These are phyloP conservation scores for Drosophila koepferae DNA, from an alignment of 2,888 invertebrate species.

Conservation along the genomic window DNA sequence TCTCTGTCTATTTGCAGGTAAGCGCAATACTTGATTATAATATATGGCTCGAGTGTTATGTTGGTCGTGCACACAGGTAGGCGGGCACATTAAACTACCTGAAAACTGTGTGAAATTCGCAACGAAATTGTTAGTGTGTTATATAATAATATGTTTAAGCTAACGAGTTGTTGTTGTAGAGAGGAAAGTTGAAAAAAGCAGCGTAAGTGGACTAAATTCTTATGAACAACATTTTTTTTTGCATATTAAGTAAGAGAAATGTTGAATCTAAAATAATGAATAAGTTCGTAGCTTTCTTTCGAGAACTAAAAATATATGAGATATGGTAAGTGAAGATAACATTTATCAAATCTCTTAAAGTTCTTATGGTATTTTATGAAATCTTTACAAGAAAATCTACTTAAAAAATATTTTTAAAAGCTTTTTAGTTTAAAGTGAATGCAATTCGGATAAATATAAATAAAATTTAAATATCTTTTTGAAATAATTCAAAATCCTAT, in stretches of 20 bases:
- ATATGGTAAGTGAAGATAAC: no score
- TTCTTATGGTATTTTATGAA: no score
- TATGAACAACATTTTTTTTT: neutral
- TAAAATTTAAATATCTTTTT: no score
- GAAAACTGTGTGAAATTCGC: constrained; percentile 3
- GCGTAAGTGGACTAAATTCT: neutral
- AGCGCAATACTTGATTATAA: constrained; percentile 52
- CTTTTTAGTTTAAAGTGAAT: no score
- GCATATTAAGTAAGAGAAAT: neutral
- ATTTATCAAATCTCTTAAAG: no score
- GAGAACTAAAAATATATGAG: no score
- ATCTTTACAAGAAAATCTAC: no score
- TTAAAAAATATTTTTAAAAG: no score
- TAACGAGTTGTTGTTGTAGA: neutral
- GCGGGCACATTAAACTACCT: constrained; percentile 1
- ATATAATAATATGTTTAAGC: neutral
- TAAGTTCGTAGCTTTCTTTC: neutral
- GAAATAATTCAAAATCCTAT: no score
- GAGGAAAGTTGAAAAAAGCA: neutral
- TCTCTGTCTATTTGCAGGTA: constrained; percentile 64
- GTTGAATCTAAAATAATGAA: neutral
- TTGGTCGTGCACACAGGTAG: constrained; percentile 8
- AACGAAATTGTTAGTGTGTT: neutral
- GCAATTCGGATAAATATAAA: no score
- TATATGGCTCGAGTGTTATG: constrained; percentile 2